Percentiles rank a stretch among this genome's conserved stretches.
These are phyloP conservation scores for Junco hyemalis DNA, from an alignment of 2,113 vertebrate species.

Conservation along the genomic window DNA sequence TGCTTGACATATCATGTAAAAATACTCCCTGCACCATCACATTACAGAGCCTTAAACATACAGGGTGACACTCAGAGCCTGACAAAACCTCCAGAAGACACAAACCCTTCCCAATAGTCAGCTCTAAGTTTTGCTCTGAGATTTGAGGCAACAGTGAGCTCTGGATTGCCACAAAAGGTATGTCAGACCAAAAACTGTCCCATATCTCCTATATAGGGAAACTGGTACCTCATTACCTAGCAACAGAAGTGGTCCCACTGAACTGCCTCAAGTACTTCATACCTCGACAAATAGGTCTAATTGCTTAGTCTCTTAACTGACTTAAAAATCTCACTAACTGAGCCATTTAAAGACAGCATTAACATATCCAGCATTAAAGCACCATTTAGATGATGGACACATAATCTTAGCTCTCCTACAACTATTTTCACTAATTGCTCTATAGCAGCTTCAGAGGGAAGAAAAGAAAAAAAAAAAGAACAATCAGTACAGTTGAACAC, in stretches of 20 bases:
- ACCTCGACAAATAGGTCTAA: background rate
- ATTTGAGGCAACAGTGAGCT: background rate
- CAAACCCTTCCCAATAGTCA: background rate
- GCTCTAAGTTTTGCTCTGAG: background rate
- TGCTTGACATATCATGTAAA: background rate
- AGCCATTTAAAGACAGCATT: slow-evolving; percentile 13
- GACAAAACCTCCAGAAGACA: background rate
- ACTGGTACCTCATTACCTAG: background rate
- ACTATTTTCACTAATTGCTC: slow-evolving; percentile 11
- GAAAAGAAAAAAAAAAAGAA: background rate
- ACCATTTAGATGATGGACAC: slow-evolving; percentile 15
- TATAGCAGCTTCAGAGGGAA: background rate
- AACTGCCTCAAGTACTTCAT: background rate
- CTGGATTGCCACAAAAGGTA: background rate
- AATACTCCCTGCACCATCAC: background rate
- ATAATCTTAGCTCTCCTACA: background rate
- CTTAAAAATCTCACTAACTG: background rate
- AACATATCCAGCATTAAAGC: slow-evolving; percentile 1
- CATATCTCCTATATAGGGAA: background rate
- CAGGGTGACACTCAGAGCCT: background rate
- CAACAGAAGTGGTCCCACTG: background rate
- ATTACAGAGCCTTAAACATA: background rate
- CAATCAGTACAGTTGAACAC: background rate
- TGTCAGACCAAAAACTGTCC: accelerated
- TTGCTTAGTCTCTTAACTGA: background rate